Evolutionary conservation across 1,140 invertebrate genomes (phyloP).

Genomic region (Goniozus legneri): DNA sequence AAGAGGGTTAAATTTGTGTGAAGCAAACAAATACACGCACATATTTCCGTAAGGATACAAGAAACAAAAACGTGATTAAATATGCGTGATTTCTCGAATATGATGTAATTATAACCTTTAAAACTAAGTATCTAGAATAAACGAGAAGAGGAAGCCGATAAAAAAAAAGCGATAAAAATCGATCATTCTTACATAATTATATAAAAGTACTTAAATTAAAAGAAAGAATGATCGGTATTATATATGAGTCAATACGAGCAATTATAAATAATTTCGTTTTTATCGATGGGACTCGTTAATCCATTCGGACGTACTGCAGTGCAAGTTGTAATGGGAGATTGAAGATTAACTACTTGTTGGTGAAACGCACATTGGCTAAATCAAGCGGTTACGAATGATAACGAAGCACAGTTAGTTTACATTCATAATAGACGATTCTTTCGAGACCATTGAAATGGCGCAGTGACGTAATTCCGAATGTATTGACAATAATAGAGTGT

Average conservation of each 20-base stretch:
- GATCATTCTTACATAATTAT: not conserved
- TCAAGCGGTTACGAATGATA: too few relatives aligned
- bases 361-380: not conserved
- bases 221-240: too few relatives aligned
- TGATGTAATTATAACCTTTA: not conserved
- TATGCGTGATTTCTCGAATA: not conserved
- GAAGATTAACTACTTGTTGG: too few relatives aligned
- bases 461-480: constrained; percentile 50
- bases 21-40: too few relatives aligned
- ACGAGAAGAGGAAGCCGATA: not conserved
- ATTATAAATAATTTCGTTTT: constrained; percentile 39
- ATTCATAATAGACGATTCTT: not conserved
- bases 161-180: not conserved
- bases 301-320: constrained; percentile 48
- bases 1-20: too few relatives aligned
- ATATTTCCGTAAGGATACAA: constrained; percentile 19
- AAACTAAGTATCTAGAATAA: not conserved
- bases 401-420: not conserved
- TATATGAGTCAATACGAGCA: constrained; percentile 44
- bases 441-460: constrained; percentile 9
- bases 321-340: too few relatives aligned
- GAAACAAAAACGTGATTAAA: constrained; percentile 9
- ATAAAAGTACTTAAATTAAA: constrained; percentile 12
- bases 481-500: constrained; percentile 50
- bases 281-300: constrained; percentile 43